A percentile compares a stretch with the other conserved stretches of the same genome.
Evolutionary conservation across 2,888 invertebrate genomes (phyloP).

Genomic region (Acrocyrtus sp.): DNA sequence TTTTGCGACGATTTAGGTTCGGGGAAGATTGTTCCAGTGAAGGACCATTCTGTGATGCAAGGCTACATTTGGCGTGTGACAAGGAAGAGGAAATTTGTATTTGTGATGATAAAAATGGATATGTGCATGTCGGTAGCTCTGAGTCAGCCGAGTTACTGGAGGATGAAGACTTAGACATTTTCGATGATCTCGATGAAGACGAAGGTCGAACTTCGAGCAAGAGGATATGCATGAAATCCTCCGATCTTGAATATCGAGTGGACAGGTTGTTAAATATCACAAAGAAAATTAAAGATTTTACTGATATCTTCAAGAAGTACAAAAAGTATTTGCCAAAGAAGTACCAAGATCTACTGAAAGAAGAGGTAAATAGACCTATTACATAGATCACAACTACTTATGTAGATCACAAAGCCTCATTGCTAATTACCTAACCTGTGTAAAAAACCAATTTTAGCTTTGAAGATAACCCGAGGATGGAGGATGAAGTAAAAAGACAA

Average conservation of each 20-base stretch:
- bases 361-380: slow-evolving; percentile 27
- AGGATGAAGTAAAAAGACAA: no score
- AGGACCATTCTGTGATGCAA: slow-evolving; percentile 1
- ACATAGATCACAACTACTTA: no score
- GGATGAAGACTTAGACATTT: neutral
- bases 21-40: slow-evolving; percentile 15
- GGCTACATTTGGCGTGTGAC: slow-evolving; percentile 4
- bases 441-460: no score
- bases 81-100: neutral
- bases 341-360: slow-evolving; percentile 24
- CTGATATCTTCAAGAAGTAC: slow-evolving; percentile 19
- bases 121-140: neutral
- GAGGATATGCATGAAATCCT: slow-evolving; percentile 24
- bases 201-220: neutral
- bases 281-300: slow-evolving; percentile 24
- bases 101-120: slow-evolving; percentile 10
- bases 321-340: slow-evolving; percentile 31
- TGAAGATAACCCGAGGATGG: no score
- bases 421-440: no score
- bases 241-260: slow-evolving; percentile 20
- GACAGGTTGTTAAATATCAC: slow-evolving; percentile 18
- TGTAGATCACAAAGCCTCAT: no score
- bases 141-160: neutral
- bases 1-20: no score
- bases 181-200: neutral